Base-by-base conservation (phyloP, 2,797 vertebrate species). In the Diceros bicornis region DNA sequence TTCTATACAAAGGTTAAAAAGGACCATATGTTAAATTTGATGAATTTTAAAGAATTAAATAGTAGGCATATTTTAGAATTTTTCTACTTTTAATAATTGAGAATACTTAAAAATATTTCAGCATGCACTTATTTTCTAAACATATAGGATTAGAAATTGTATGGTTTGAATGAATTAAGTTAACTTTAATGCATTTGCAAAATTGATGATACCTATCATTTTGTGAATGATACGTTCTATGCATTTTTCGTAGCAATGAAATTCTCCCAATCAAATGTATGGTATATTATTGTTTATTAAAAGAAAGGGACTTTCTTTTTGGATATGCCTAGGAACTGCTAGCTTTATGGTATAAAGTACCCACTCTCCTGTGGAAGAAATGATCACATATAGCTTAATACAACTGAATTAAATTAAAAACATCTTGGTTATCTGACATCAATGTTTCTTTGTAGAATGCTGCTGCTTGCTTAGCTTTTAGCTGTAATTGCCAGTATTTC, bases 121-220 rank as follows among this genome's bases (percentile, higher is more conserved):
- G 37, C 71, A 8, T 79, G 83, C 6, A 95, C 66, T 81, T 95
- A 18, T 83, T 97, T 91, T 84, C 52, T 72, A 64, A 66, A 84
- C 32, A 8, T 32, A 44, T 55, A 84, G 21, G 27, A 74, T 66
- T 86, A 69, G 57, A 72, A 79, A 29, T 75, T 93, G 2, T 18
- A 55, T 61, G 9, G 23, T 59, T 93, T 29, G 44, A 69, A 18
- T 44, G 11, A 91, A 50, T 91, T 75, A 79, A 66, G 23, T 57
- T 68, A 78, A 89, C 79, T 85, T 83, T 64, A 90, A 74, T 12
- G 2, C 10, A 34, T 3, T 93, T 94, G 7, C 29, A 72, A 94
- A 85, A 50, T 1, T 25, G 34, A 17, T 74, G 3, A 1, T 84
- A 68, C 5, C 10, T 72, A 34, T 9, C 4, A 57, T 91, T 55